A percentile compares a stretch with the other conserved stretches of the same genome.
Conservation (phyloP, 1,140 invertebrate genomes). For the Tetramorium alpestre region DNA sequence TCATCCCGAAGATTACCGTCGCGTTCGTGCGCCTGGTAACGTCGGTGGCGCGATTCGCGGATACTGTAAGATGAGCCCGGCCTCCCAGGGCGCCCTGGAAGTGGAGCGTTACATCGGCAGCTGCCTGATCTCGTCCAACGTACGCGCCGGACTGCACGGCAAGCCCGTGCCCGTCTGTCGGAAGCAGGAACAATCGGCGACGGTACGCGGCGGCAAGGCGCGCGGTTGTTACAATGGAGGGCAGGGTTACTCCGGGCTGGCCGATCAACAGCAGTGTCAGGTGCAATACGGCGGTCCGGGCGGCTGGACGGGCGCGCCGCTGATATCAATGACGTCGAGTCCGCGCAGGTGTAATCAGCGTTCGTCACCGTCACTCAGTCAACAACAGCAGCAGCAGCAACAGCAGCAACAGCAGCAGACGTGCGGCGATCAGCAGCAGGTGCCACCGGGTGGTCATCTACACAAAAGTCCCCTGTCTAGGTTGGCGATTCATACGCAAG, state of each 20-base stretch:
- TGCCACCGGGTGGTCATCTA: constrained; percentile 75
- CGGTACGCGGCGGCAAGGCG: constrained; percentile 47
- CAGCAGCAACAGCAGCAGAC: constrained; percentile 69
- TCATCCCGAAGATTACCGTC: background rate
- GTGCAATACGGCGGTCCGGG: constrained; percentile 74
- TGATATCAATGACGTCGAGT: constrained; percentile 88
- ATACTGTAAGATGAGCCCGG: constrained; percentile 87
- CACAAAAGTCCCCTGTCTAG: constrained; percentile 87
- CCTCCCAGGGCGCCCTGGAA: constrained; percentile 87
- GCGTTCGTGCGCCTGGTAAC: background rate
- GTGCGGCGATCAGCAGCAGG: constrained; percentile 67
- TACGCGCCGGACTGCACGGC: constrained; percentile 81
- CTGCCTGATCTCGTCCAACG: constrained; percentile 87
- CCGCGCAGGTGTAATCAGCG: constrained; percentile 83
- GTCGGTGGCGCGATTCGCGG: constrained; percentile 34
- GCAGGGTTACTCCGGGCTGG: constrained; percentile 67
- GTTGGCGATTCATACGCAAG: constrained; percentile 91
- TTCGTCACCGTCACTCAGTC: constrained; percentile 74
- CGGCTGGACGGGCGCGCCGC: constrained; percentile 89
- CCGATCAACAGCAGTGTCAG: constrained; percentile 76
- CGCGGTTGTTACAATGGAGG: constrained; percentile 61
- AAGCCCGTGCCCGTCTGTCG: constrained; percentile 73
- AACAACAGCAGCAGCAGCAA: constrained; percentile 74
- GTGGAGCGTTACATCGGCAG: constrained; percentile 89
- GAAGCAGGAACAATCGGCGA: constrained; percentile 63